Base-by-base conservation (phyloP, 2,888 invertebrate genomes). In the Chrysina gloriosa region DNA sequence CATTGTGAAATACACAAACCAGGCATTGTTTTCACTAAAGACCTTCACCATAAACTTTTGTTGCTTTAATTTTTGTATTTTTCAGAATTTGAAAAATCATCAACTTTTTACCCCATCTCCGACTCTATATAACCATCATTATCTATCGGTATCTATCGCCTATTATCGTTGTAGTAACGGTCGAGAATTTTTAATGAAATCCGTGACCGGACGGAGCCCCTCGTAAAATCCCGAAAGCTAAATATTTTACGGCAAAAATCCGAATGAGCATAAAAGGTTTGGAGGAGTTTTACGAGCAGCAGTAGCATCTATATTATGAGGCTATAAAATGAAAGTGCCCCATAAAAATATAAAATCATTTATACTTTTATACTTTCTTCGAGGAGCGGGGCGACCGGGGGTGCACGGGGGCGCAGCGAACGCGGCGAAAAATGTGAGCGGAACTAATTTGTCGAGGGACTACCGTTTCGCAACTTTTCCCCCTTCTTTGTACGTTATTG, bases 331-430 rank as follows among this genome's bases (percentile, higher is more conserved):
- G 77, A 77, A 74, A 77, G 76, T 75, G 74, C 73, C 71, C 72
- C 76, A 75, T 77, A 78, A 77, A 78, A 75, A 75, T 77, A 78
- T 79, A 78, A 79, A 79, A 76, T 77, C 75, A 74, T 58, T 58
- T 58, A 58, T 58, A 58, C 58, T 58, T 78, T 74, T 76, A 77
- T 74, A 75, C 75, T 74, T 76, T 77, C 74, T 76, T 72, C 73
- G 68, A 70, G 70, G 63, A 39, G 23, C 19, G 58, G 34, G 23
- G 25, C 36, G 54, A 21, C 16, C 7, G 16, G 16, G 14, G 29
- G 50, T 11, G 7, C 4, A 14, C 7, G 29, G 50, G 29, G 27
- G 50, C 29, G 16, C 1, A 16, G 27, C 16, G n/a, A n/a, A n/a
- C n/a, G 45, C 45, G 45, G 45, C 45, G 45, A 25, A 48, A 47